Evolutionary conservation across 2,113 vertebrate genomes (phyloP), one percentile per base, ranked within the genome.

Genomic region (Blennius ocellaris): DNA sequence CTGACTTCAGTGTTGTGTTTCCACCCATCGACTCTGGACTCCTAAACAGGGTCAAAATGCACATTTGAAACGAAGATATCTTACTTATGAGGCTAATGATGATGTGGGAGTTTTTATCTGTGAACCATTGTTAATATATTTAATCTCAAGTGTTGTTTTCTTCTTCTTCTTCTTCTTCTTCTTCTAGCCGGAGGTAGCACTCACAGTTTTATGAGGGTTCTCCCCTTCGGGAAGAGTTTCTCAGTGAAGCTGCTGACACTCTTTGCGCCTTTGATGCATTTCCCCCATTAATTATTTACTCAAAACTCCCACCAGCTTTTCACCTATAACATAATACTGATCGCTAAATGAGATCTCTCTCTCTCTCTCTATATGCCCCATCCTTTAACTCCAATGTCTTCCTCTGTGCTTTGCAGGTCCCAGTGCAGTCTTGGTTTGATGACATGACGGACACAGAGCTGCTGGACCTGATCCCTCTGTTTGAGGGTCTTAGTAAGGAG

Each of bases 391-490:
- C 21, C 21, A 30, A 30, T 30, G 21, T 30, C 2, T 30, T 30
- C 21, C 49, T 49, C 0, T 17, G 0, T 51, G 9, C 56, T 65
- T 53, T 41, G 10, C 90, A 99, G 97, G 97, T 99, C 79, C 97
- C 97, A 36, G 97, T 99, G 84, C 97, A 98, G 93, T 99, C 97
- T 77, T 99, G 97, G 97, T 99, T 99, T 74, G 97, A 99, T 54
- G 97, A 99, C 94, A 96, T 98, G 96, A 92, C 94, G 0, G 97
- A 99, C 93, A 98, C 95, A 0, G 97, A 99, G 92, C 94, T 99
- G 90, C 93, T 97, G 92, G 97, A 99, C 80, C 95, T 99, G 86
- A 96, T 99, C 87, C 97, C 97, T 62, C 94, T 98, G 91, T 98
- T 99, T 48, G 97, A 99, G 93, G 96, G 95, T 81, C 93, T 99